A percentile compares a stretch with the other conserved stretches of the same genome.
phyloP scores from a whole-genome alignment of 2,797 vertebrate genomes.

The Dendrocincla fuliginosa region DNA sequence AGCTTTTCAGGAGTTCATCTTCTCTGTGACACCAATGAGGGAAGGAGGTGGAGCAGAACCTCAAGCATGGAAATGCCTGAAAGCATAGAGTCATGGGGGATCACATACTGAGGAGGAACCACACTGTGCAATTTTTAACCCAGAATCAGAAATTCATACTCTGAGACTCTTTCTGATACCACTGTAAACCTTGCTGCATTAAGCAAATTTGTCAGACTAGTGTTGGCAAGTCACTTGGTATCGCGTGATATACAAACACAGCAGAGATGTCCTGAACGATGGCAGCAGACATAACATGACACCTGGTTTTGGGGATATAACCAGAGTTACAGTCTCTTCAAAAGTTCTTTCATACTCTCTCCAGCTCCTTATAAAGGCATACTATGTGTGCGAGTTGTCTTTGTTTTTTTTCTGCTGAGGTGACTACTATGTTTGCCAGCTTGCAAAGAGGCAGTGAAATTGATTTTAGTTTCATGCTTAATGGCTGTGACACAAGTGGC shows the following conservation, averaged over 20 bases:
- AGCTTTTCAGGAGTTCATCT: background rate
- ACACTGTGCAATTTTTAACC: background rate
- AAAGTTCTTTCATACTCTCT: background rate
- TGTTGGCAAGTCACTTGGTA: background rate
- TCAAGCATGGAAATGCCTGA: background rate
- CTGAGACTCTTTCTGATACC: background rate
- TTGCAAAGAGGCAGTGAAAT: background rate
- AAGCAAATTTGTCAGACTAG: background rate
- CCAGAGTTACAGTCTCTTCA: background rate
- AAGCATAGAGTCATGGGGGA: background rate
- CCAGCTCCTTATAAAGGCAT: background rate
- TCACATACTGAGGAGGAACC: background rate
- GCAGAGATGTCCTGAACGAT: background rate
- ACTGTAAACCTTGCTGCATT: background rate
- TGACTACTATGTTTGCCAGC: background rate
- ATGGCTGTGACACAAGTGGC: background rate
- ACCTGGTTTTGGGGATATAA: background rate
- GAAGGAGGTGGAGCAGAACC: background rate
- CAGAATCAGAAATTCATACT: background rate
- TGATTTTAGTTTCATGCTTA: constrained; percentile 10
- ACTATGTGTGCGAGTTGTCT: background rate
- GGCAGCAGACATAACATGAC: background rate
- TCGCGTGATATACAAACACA: background rate
- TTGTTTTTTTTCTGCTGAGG: background rate
- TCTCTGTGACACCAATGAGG: background rate